Base-by-base conservation (phyloP, 2,888 invertebrate species). In the Cataglyphis rosenhaueri region DNA sequence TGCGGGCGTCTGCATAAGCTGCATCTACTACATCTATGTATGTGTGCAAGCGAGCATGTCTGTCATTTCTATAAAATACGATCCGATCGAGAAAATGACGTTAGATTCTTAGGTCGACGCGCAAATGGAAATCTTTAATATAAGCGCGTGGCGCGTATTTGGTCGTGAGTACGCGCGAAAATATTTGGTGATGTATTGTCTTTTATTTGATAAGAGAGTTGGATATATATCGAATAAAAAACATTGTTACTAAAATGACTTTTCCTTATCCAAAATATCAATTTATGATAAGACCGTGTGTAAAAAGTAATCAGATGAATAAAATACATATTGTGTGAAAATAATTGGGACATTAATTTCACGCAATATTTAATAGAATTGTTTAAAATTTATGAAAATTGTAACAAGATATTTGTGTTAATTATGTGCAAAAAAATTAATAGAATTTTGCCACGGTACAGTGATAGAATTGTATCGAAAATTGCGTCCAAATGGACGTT, bases 51-150 rank as follows among this genome's bases (percentile, higher is more conserved):
- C 74, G 74, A 75, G 57, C 41, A 59, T 70, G 44, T 59, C 21
- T 29, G 59, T 79, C 78, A 71, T 79, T 79, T 59, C 59, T 44
- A 59, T 6, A 21, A 59, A 44, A 78, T 59, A 44, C 68, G 35
- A 59, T 1, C 70, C 25, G 32, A 18, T 15, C 41, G 57, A n/a
- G 76, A 35, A 35, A 70, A 70, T 70, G 32, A 21, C 70, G 41
- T 79, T 70, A n/a, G 6, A 8, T 52, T 52, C 18, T 52, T n/a
- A 71, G 59, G 15, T 59, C 59, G 78, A 18, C 35, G 25, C 44
- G 71, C 59, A 48, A 79, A 79, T 71, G 29, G 48, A 21, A 71
- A 79, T 79, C 35, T 79, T 79, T 71, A 71, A 79, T 71, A 61
- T 44, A 9, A 59, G 68, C 68, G 57, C 62, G 68, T 32, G 66